phyloP scores from a whole-genome alignment of 2,888 invertebrate species.

The Luperina testacea region DNA sequence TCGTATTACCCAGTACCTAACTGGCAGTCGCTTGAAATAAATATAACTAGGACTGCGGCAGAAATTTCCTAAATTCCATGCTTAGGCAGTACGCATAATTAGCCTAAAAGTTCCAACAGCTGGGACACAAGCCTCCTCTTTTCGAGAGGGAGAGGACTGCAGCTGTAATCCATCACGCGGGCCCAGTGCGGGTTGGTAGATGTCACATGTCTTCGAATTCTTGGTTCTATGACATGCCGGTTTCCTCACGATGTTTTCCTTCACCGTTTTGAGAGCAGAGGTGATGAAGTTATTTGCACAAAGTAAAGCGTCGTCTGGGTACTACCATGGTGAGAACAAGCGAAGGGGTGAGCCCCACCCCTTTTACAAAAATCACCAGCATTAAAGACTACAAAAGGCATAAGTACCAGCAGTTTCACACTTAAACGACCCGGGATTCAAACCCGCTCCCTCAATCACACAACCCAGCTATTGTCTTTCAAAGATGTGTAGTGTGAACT shows the following conservation, averaged over 20 bases:
- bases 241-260: neutral
- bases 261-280: neutral
- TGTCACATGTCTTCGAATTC: too few species aligned
- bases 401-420: constrained; percentile 39
- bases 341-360: constrained; percentile 26
- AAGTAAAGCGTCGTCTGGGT: neutral
- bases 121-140: too few species aligned
- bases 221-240: too few species aligned
- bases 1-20: too few species aligned
- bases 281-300: neutral
- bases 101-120: too few species aligned
- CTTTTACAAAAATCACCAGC: neutral
- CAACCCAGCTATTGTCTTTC: constrained; percentile 47
- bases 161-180: too few species aligned
- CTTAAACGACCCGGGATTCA: constrained; percentile 42
- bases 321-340: neutral
- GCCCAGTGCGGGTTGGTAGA: too few species aligned
- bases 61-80: neutral
- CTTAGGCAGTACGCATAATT: too few species aligned
- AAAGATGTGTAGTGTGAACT: constrained; percentile 52
- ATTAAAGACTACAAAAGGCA: constrained; percentile 12
- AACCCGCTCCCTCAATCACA: constrained; percentile 38
- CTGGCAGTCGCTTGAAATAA: neutral
- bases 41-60: neutral
- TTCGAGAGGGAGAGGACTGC: too few species aligned